These are phyloP conservation scores for Thysanoteuthis rhombus DNA, from an alignment of 2,888 invertebrate genomes.

Conservation along the genomic window DNA sequence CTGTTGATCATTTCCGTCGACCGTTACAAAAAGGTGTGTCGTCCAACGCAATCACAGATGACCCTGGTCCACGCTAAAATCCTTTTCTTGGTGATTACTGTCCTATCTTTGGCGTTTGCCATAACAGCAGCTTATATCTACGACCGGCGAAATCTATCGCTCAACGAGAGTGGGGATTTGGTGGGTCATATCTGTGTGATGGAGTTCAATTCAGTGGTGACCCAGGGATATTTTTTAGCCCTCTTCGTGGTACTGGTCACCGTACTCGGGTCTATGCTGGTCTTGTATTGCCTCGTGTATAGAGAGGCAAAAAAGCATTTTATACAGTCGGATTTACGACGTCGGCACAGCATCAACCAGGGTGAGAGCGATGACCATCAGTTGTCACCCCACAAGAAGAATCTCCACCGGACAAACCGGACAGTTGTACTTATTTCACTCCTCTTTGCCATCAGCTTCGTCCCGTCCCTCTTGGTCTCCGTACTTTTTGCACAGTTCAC, in stretches of 20 bases:
- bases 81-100: background rate
- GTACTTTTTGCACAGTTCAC: background rate
- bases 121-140: background rate
- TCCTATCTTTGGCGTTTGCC: background rate
- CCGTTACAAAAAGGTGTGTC: conserved; percentile 22
- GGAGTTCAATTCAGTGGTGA: background rate
- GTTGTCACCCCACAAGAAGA: background rate
- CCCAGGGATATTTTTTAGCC: background rate
- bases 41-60: background rate
- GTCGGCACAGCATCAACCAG: too few species aligned
- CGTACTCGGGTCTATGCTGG: background rate
- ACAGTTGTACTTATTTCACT: background rate
- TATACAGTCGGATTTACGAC: background rate
- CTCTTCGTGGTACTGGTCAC: background rate
- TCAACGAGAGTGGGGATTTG: background rate
- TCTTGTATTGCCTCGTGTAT: background rate
- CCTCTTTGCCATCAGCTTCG: background rate
- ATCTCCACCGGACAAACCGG: background rate
- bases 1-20: background rate
- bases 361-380: background rate
- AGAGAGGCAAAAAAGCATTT: background rate
- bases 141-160: too few species aligned
- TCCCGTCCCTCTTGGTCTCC: background rate
- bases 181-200: background rate
- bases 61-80: background rate